Base-by-base conservation (phyloP, 2,797 vertebrate species). In the Gouania willdenowi region DNA sequence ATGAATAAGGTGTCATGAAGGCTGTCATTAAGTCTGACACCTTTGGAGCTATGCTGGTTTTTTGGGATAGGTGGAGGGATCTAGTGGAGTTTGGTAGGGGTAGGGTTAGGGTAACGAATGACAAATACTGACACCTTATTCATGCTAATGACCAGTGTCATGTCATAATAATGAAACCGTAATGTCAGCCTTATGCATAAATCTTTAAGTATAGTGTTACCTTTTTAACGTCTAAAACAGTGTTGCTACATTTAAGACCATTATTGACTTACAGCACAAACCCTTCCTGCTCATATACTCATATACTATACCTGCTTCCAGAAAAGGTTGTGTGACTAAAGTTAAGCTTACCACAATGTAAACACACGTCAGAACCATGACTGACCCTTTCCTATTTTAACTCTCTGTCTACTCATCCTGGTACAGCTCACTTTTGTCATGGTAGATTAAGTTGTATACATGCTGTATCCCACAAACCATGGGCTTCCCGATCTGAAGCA, bases 341-440 rank as follows among this genome's bases (percentile, higher is more conserved):
- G 72, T 53, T 44, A 81, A 67, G 68, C 57, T 51, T 41, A 41
- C 82, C 83, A 83, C 78, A 84, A 77, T 70, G 70, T 74, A 83
- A 83, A 82, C 73, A 80, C 70, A 71, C 71, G 71, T 77, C 68
- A 66, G 61, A 64, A 69, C 45, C 46, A 71, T 80, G 75, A 79
- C 79, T 71, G 75, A 74, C 71, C 67, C 36, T 73, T 77, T 79
- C 71, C 77, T 34, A 28, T 68, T 74, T 64, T 79, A 86, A 68
- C 73, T 58, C 60, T 61, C 60, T 55, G 77, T 82, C 76, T 74
- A 82, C 75, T 88, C 78, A 83, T 84, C 66, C 71, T 82, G 58
- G 71, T 77, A 51, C 37, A 51, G 66, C 63, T 76, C 68, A 71
- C 74, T 75, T 41, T 53, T 74, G 56, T 81, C 45, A 45, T 45